phyloP scores from a whole-genome alignment of 2,113 vertebrate species.

The Cryptomyrus ogoouensis region DNA sequence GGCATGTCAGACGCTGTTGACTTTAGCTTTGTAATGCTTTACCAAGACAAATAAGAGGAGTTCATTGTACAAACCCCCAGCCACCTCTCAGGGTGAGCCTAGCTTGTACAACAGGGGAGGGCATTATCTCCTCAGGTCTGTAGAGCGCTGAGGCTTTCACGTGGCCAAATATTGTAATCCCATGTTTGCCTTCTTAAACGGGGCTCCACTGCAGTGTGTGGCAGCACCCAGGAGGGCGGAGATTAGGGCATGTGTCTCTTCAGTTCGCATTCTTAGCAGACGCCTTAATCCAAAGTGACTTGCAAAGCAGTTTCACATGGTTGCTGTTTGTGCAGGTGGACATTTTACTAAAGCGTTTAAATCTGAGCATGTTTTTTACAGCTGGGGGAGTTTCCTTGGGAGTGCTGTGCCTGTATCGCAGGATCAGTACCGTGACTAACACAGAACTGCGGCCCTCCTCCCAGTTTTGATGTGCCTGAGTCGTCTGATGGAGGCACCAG shows the following conservation, averaged over 20 bases:
- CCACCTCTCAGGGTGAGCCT: background rate
- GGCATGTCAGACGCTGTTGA: background rate
- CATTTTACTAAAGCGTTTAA: background rate
- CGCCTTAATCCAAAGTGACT: background rate
- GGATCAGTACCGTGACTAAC: background rate
- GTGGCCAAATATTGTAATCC: background rate
- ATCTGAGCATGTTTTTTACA: background rate
- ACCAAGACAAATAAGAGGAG: background rate
- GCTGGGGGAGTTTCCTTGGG: background rate
- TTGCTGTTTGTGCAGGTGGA: background rate
- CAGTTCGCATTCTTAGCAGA: background rate
- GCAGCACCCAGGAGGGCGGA: background rate
- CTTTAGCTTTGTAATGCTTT: conserved; percentile 1
- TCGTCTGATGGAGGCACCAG: background rate
- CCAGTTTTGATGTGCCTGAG: background rate
- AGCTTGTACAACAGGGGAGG: background rate
- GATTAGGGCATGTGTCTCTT: background rate
- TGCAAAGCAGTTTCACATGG: background rate
- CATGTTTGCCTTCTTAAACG: background rate
- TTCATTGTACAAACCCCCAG: background rate
- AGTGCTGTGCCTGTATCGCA: background rate
- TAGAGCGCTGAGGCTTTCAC: background rate
- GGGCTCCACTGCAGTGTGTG: background rate
- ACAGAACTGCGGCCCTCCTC: background rate
- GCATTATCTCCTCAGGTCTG: background rate